phyloP scores from a whole-genome alignment of 2,797 vertebrate genomes.

The Philypnodon macrostomus region DNA sequence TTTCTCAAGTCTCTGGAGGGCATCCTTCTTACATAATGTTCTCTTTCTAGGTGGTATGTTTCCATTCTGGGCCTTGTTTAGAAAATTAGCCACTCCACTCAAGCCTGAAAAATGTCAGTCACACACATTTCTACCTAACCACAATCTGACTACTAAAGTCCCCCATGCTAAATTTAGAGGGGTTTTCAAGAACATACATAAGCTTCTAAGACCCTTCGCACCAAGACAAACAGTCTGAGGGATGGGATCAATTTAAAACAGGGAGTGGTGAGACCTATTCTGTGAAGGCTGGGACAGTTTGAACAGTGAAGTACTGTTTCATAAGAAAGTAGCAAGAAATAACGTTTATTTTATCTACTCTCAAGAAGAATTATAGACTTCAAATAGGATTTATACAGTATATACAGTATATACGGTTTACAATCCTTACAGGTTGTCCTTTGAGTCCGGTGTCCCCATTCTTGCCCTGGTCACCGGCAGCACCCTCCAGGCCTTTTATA shows the following conservation, averaged over 20 bases:
- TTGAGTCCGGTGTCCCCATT: conserved; percentile 83
- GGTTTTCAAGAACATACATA: conserved; percentile 32
- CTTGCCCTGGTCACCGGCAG: conserved; percentile 86
- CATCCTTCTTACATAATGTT: conserved; percentile 64
- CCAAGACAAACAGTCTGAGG: conserved; percentile 21
- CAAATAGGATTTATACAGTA: too few relatives aligned
- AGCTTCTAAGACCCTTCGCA: conserved; percentile 13
- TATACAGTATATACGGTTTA: too few relatives aligned
- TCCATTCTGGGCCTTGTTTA: conserved; percentile 65
- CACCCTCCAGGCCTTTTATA: conserved; percentile 81
- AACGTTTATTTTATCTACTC: background rate
- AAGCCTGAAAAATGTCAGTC: conserved; percentile 54
- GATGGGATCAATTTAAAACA: conserved; percentile 20
- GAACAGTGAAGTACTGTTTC: background rate
- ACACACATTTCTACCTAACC: conserved; percentile 41
- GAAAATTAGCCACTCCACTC: conserved; percentile 60
- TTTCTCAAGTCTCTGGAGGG: conserved; percentile 54
- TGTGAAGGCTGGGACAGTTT: background rate
- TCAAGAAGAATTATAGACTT: background rate
- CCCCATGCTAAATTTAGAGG: conserved; percentile 58
- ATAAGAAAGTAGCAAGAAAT: too few relatives aligned
- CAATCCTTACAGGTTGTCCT: conserved; percentile 82
- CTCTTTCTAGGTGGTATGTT: conserved; percentile 54
- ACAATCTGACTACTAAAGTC: conserved; percentile 39
- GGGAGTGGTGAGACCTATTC: background rate